Percentiles rank a stretch among this genome's conserved stretches.
Evolutionary conservation across 2,888 invertebrate genomes (phyloP).

Genomic region (Rambutsinella grinnellia): DNA sequence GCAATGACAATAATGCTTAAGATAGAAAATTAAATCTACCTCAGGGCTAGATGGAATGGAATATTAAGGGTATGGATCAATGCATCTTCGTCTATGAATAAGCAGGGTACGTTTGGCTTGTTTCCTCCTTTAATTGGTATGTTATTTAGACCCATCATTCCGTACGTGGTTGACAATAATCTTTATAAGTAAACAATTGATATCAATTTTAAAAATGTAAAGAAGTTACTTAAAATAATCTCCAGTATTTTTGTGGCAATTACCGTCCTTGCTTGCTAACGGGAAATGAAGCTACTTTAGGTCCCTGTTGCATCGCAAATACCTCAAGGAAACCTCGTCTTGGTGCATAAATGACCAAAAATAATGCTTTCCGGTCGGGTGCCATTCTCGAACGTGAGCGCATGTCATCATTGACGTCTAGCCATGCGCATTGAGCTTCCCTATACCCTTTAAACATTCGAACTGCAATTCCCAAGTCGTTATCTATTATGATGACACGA

Average conservation of each 20-base stretch:
- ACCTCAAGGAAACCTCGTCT: slow-evolving; percentile 93
- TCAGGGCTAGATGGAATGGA: slow-evolving; percentile 91
- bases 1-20: too few species aligned
- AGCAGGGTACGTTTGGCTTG: slow-evolving; percentile 78
- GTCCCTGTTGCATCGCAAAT: slow-evolving; percentile 91
- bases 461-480: slow-evolving; percentile 81
- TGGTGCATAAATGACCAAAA: slow-evolving; percentile 93
- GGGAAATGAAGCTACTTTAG: slow-evolving; percentile 81
- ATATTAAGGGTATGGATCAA: slow-evolving; percentile 85
- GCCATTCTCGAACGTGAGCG: slow-evolving; percentile 49
- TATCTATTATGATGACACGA: slow-evolving; percentile 88
- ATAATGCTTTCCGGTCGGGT: slow-evolving; percentile 77
- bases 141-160: slow-evolving; percentile 81
- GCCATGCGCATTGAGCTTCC: slow-evolving; percentile 94
- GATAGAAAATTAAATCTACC: slow-evolving; percentile 68
- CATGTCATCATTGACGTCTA: slow-evolving; percentile 81
- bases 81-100: slow-evolving; percentile 87
- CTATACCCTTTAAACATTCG: slow-evolving; percentile 96
- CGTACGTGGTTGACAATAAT: slow-evolving; percentile 84
- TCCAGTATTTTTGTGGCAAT: neutral
- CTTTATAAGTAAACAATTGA: slow-evolving; percentile 68
- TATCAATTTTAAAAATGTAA: slow-evolving; percentile 9
- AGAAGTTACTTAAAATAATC: neutral
- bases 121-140: slow-evolving; percentile 72
- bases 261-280: slow-evolving; percentile 84